Evolutionary conservation across 2,888 invertebrate species (phyloP), one percentile per base, ranked within the genome.

Genomic region (Dastarcus helophoroides): DNA sequence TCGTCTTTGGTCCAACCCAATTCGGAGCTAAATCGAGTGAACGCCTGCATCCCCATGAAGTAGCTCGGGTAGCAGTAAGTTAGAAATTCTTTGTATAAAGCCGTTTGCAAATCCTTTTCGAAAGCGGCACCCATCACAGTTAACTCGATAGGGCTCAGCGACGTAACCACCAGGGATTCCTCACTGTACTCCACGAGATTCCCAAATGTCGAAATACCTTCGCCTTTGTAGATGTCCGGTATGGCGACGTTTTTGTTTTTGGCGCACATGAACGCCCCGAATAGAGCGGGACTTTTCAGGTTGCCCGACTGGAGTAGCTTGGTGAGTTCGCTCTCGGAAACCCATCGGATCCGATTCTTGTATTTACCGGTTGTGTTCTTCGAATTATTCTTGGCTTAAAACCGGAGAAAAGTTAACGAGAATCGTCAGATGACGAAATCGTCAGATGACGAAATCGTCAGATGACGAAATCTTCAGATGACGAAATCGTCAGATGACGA

Each of bases 71-170:
- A 69, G 21, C 67, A 65, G 50, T 64, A 53, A 28, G 65, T 45
- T 28, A 73, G 48, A 47, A 71, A 76, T 46, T 73, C 72, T 22
- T 63, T 60, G 48, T 68, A 72, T 37, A 76, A 42, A 15, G 65
- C 54, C 31, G 68, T 62, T 54, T 76, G 75, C 41, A 71, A 75
- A 22, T 51, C 43, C 26, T 43, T 44, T 13, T 47, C 50, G 9
- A 55, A 51, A 14, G 49, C 48, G 4, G 56, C 50, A 0, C 52
- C 43, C 4, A 53, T 48, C 2, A 57, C 45, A 10, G 57, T 34
- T 24, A 54, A 52, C 22, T 49, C 51, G 16, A 44, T 48, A 14
- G 35, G 38, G 5, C 35, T 50, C 5, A 36, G 35, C 28, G 50
- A 47, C 6, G 43, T 46, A 7, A 41, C 41, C 2, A 56, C 42